Base-by-base conservation (phyloP, 2,797 vertebrate genomes). In the Sebastes steindachneri region DNA sequence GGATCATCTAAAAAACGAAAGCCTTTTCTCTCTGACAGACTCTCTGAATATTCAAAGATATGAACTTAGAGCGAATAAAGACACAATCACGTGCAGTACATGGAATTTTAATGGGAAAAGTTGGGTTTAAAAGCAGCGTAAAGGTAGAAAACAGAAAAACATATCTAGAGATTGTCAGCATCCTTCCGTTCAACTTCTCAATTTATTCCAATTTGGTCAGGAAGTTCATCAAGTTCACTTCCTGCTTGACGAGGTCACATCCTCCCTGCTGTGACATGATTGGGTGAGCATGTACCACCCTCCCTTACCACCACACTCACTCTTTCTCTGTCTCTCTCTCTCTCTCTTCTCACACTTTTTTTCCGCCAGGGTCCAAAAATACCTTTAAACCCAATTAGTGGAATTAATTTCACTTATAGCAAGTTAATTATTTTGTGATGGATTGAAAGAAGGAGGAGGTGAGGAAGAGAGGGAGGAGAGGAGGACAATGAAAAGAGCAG, bases 321-420 rank as follows among this genome's bases (percentile, higher is more conserved):
- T 29, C 29, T 53, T 23, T 33, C 12, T 37, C 37, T 57, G 2
- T 28, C 48, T 57, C 62, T 57, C 17, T 64, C 75, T 41, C 66
- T 41, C 53, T 70, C 66, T 73, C 65, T 77, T 66, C 68, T 84
- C 86, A 72, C 65, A 74, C 69, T 48, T 79, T 83, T 87, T 86
- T 73, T 65, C 23, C 19, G 1, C 68, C 77, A 55, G 75, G 78
- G 86, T 91, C 94, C 92, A 93, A 94, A 95, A 95, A 95, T 95
- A 95, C 84, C 89, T 90, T 85, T 92, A 92, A 94, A 95, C 94
- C 95, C 95, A 96, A 96, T 96, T 96, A 96, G 95, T 93, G 93
- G 95, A 96, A 96, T 96, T 95, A 95, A 96, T 96, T 96, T 96
- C 95, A 96, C 95, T 96, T 96, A 96, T 96, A 96, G 95, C 93